These are phyloP conservation scores for Stenodera caucasica DNA, from an alignment of 2,888 invertebrate genomes.

Conservation along the genomic window DNA sequence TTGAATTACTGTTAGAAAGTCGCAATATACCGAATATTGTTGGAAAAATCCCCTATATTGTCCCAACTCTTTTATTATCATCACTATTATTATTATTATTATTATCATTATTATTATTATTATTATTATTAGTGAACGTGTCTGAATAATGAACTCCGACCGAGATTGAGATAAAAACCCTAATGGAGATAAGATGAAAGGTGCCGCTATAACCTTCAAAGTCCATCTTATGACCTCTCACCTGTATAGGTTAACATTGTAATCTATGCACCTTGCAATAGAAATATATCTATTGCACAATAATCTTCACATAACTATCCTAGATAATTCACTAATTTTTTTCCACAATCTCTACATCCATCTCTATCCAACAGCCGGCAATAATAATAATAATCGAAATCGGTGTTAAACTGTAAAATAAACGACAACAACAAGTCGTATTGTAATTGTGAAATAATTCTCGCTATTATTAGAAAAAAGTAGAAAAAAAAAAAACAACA, in stretches of 20 bases:
- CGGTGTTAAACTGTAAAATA: conserved; percentile 9
- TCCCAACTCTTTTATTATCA: not conserved
- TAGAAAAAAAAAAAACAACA: too few relatives aligned
- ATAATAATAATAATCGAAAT: conserved; percentile 2
- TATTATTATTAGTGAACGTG: not conserved
- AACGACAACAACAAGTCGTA: conserved; percentile 13
- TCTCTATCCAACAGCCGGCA: not conserved
- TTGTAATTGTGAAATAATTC: too few relatives aligned
- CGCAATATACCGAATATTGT: too few relatives aligned
- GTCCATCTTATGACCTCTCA: conserved; percentile 36
- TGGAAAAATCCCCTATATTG: too few relatives aligned
- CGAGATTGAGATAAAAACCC: conserved; percentile 33
- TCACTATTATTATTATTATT: too few relatives aligned
- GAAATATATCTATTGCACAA: conserved; percentile 13
- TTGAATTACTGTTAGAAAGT: conserved; percentile 23
- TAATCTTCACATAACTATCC: conserved; percentile 12
- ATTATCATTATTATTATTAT: too few relatives aligned
- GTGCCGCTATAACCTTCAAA: conserved; percentile 35
- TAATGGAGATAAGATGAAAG: conserved; percentile 41
- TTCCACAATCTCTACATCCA: not conserved
- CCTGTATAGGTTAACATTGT: conserved; percentile 35
- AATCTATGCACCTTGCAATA: conserved; percentile 33
- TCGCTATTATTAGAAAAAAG: too few relatives aligned
- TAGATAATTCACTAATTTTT: conserved; percentile 5
- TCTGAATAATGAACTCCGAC: conserved; percentile 7